These are phyloP conservation scores for Apteryx mantelli DNA, from an alignment of 2,113 vertebrate genomes.

Conservation along the genomic window DNA sequence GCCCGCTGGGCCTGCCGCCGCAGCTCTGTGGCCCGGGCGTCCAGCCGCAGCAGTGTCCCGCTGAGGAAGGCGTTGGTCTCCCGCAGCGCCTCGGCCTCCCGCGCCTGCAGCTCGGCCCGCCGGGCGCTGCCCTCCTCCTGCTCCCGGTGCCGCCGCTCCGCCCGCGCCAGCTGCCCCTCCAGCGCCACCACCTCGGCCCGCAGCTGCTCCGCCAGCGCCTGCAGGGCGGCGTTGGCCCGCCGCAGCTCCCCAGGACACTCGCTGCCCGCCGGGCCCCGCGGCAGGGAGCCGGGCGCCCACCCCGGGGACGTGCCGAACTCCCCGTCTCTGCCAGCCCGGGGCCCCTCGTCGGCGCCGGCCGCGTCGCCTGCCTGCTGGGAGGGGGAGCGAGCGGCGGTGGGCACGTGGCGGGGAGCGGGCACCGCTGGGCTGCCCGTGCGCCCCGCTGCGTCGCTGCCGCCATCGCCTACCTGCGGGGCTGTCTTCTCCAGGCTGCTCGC, in stretches of 20 bases:
- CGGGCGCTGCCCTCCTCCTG: background rate
- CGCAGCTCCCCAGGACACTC: accelerated
- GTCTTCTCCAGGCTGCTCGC: background rate
- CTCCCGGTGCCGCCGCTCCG: background rate
- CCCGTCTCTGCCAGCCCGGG: background rate
- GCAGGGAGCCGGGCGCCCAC: accelerated
- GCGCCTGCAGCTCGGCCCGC: background rate
- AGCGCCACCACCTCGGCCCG: background rate
- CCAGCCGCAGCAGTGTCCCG: background rate
- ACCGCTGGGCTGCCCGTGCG: accelerated
- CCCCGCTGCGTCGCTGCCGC: accelerated
- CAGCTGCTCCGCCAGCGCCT: background rate
- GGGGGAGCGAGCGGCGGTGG: too few relatives aligned
- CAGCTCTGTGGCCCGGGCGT: background rate
- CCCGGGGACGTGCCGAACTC: background rate
- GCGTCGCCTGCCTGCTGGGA: accelerated
- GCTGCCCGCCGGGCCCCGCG: too few relatives aligned
- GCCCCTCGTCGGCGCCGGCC: accelerated
- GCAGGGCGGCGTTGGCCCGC: background rate
- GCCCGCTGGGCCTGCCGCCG: background rate
- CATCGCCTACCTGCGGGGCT: background rate
- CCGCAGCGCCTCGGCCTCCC: background rate
- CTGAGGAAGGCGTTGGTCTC: slow-evolving; percentile 38
- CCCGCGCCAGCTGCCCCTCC: background rate
- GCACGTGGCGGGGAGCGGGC: too few relatives aligned